Evolutionary conservation across 2,888 invertebrate species (phyloP).

Genomic region (Druceiella hillmani): DNA sequence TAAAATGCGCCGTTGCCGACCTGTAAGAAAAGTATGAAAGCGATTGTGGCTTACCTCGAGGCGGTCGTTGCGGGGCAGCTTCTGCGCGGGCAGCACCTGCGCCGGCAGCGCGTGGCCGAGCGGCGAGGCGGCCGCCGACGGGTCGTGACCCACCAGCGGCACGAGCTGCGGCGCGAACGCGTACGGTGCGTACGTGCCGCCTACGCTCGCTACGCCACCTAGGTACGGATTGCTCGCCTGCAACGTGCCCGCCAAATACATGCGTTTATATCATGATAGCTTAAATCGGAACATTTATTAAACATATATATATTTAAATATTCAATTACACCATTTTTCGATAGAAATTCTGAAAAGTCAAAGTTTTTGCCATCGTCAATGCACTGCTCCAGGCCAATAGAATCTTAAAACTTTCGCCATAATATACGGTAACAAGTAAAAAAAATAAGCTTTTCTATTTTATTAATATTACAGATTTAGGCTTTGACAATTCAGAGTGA

Average conservation of each 20-base stretch:
- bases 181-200: slow-evolving; percentile 87
- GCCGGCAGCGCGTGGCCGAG: slow-evolving; percentile 84
- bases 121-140: slow-evolving; percentile 69
- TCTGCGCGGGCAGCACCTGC: slow-evolving; percentile 85
- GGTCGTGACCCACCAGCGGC: slow-evolving; percentile 85
- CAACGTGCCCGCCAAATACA: slow-evolving; percentile 29
- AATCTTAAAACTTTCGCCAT: no score
- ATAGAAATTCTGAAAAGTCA: no score
- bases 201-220: slow-evolving; percentile 84
- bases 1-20: no score
- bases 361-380: no score
- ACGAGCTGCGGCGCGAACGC: slow-evolving; percentile 79
- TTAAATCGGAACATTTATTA: background rate
- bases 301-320: no score
- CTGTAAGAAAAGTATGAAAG: no score
- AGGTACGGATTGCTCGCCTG: slow-evolving; percentile 90
- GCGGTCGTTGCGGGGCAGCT: slow-evolving; percentile 91
- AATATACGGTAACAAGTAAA: no score
- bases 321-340: no score
- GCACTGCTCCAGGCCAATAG: no score
- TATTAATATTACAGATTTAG: no score
- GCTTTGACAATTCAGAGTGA: no score
- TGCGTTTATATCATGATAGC: background rate
- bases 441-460: no score
- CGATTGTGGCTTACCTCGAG: slow-evolving; percentile 78